Evolutionary conservation across 2,797 vertebrate genomes (phyloP), one percentile per base, ranked within the genome.

Genomic region (Ptychadena robeensis): DNA sequence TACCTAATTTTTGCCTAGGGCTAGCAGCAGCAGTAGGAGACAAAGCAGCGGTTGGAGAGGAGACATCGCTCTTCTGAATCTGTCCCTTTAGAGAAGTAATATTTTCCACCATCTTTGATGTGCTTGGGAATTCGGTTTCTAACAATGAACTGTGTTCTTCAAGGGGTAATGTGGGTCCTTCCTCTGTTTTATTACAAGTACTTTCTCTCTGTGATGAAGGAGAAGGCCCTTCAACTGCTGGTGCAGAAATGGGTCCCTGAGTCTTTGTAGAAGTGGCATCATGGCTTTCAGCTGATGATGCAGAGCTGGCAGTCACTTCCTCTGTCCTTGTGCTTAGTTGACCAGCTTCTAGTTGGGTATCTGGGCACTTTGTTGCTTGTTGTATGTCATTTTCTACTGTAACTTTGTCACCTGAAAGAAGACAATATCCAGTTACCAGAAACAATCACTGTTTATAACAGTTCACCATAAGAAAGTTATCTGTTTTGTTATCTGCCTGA

Each of bases 1-100:
- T 0, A 85, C 83, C 83, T 71, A 34, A 14, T 71, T 80, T 80
- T 71, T 80, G 78, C 38, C 73, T 68, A n/a, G 82, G 53, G n/a
- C 61, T 80, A 61, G 71, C 30, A 12, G 59, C 71, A 37, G 65
- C 30, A n/a, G 48, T 35, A 40, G 83, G 72, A 81, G 83, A 85
- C 10, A 59, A 63, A 25, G 38, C 57, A 81, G 78, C 37, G 57
- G 72, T 30, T 28, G 77, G 59, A 53, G 78, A 71, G 2, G 37
- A 44, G 18, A 31, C 64, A 40, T 82, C 67, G 32, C 37, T 48
- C 74, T 75, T 85, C 69, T 61, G 27, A 12, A 31, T 76, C 15
- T 75, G 61, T 32, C 74, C 64, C 70, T 85, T 85, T 53, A 35
- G 64, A 22, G 72, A 64, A 18, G 3, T 57, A 7, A 28, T 11